These are phyloP conservation scores for Pelusios castaneus DNA, from an alignment of 2,113 vertebrate species.

Conservation along the genomic window DNA sequence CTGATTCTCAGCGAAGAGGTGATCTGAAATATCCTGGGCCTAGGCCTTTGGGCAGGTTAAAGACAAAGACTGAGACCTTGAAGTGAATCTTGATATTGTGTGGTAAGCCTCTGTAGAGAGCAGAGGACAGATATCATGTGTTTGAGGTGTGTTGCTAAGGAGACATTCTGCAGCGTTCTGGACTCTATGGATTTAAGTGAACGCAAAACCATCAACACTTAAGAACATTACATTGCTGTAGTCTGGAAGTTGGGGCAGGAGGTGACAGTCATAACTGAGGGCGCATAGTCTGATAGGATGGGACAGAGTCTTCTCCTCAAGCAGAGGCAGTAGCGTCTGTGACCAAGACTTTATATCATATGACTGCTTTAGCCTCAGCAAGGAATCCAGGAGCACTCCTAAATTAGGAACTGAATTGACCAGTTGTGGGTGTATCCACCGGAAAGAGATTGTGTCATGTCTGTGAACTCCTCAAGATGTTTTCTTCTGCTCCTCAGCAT, in stretches of 20 bases:
- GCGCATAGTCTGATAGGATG: background rate
- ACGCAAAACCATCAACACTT: background rate
- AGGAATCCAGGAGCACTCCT: background rate
- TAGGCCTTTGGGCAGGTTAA: background rate
- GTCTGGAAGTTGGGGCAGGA: background rate
- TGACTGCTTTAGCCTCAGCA: no score
- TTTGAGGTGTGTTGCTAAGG: background rate
- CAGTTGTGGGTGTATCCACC: background rate
- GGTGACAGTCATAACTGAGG: no score
- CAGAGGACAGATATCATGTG: background rate
- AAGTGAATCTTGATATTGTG: background rate
- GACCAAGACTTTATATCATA: background rate
- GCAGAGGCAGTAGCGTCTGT: background rate
- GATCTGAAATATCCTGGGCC: no score
- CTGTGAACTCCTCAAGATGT: fast-evolving
- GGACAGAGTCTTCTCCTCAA: background rate
- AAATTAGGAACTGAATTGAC: fast-evolving
- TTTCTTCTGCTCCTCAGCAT: background rate
- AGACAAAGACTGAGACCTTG: background rate
- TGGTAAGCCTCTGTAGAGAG: background rate
- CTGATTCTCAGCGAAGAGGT: no score
- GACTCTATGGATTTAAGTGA: background rate
- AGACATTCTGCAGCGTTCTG: background rate
- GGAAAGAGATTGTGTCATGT: background rate
- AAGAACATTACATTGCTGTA: no score